Evolutionary conservation across 2,888 invertebrate genomes (phyloP).

Genomic region (Aproaerema taeniolella): DNA sequence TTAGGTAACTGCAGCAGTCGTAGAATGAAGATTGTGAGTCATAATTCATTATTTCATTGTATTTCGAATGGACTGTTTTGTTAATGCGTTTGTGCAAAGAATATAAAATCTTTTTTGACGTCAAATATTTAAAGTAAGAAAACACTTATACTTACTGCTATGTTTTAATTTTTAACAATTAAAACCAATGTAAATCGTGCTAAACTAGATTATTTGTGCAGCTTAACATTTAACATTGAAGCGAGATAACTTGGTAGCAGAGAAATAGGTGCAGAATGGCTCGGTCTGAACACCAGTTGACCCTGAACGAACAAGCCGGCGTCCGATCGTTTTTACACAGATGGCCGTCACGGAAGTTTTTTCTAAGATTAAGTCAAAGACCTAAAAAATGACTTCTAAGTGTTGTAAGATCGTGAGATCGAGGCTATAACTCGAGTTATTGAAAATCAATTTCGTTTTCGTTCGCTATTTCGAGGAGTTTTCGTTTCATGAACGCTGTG

Average conservation of each 20-base stretch:
- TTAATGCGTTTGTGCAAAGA: too few species aligned
- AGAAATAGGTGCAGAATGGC: conserved; percentile 33
- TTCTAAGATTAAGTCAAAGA: neutral
- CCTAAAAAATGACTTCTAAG: neutral
- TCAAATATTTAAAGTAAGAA: too few species aligned
- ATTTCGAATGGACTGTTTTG: too few species aligned
- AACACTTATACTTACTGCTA: too few species aligned
- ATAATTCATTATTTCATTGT: too few species aligned
- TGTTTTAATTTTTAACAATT: too few species aligned
- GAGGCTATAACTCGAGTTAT: neutral
- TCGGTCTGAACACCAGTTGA: conserved; percentile 51
- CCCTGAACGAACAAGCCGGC: conserved; percentile 64
- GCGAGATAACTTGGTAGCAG: conserved; percentile 40
- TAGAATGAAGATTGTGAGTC: too few species aligned
- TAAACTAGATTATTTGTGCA: conserved; percentile 37
- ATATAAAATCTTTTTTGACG: too few species aligned
- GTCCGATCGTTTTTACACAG: conserved; percentile 37
- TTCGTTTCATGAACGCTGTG: too few species aligned
- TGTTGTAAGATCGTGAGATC: neutral
- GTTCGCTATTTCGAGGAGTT: too few species aligned
- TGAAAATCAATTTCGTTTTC: too few species aligned
- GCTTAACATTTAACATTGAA: conserved; percentile 46
- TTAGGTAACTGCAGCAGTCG: too few species aligned
- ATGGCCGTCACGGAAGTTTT: conserved; percentile 22
- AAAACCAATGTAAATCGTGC: conserved; percentile 42